These are phyloP conservation scores for Endomychus coccineus DNA, from an alignment of 2,888 invertebrate species.

Conservation along the genomic window DNA sequence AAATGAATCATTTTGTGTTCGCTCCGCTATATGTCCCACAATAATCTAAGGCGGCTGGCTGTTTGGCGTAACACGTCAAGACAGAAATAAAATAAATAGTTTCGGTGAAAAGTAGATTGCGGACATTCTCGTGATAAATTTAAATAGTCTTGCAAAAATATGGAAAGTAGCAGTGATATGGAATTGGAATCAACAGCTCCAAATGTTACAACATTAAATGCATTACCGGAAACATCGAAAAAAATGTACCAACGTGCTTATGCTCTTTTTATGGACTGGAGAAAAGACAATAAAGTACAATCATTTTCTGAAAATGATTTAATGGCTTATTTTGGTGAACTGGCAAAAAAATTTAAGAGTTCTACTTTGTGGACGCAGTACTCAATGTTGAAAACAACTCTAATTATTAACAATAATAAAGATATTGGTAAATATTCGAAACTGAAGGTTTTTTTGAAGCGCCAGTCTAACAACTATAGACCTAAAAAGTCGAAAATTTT, in stretches of 20 bases:
- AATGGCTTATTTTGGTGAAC: constrained; percentile 8
- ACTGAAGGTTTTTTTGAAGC: constrained; percentile 1
- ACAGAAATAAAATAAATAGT: too few species aligned
- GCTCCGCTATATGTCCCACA: too few species aligned
- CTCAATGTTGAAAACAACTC: constrained; percentile 7
- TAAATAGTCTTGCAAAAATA: too few species aligned
- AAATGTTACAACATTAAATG: constrained; percentile 9
- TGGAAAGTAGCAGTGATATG: too few species aligned
- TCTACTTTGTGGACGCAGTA: constrained; percentile 7
- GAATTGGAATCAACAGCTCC: too few species aligned
- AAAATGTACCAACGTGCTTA: constrained; percentile 28
- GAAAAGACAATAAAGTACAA: constrained; percentile 4
- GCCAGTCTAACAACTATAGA: background rate
- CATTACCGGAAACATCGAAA: constrained; percentile 11
- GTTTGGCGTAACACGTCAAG: too few species aligned
- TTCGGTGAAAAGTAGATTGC: too few species aligned
- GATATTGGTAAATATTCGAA: constrained; percentile 12
- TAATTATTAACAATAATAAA: constrained; percentile 7
- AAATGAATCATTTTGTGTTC: too few species aligned
- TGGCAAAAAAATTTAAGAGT: background rate
- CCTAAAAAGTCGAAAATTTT: constrained; percentile 8
- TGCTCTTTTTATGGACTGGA: constrained; percentile 14
- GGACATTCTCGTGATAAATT: too few species aligned
- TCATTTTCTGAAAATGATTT: constrained; percentile 13
- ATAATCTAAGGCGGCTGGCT: too few species aligned